Evolutionary conservation across 64 coral and sea anemone species (phyloP).

Genomic region (Orbicella faveolata): DNA sequence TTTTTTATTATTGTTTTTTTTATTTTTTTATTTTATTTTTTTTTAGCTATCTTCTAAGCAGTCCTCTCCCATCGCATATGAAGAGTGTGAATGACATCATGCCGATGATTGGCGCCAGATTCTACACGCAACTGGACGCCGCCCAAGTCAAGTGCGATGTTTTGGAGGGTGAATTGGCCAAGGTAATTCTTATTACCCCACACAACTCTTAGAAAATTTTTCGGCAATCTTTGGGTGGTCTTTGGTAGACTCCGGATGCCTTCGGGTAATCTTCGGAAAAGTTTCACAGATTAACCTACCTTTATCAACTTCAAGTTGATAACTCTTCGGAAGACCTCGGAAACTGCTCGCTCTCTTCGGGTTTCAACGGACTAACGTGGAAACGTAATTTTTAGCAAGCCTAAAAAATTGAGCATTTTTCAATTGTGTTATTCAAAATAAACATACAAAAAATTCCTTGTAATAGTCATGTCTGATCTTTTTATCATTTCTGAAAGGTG

Average conservation of each 20-base stretch:
- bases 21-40: not conserved
- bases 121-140: constrained; percentile 96
- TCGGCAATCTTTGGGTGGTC: not conserved
- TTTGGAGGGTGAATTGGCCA: constrained; percentile 93
- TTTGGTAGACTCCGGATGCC: too few relatives aligned
- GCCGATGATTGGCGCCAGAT: constrained; percentile 98
- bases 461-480: too few relatives aligned
- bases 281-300: not conserved
- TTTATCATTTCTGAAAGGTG: too few relatives aligned
- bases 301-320: too few relatives aligned
- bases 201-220: not conserved
- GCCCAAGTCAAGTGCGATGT: constrained; percentile 91
- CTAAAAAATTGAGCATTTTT: too few relatives aligned
- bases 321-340: too few relatives aligned
- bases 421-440: too few relatives aligned
- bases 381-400: too few relatives aligned
- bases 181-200: constrained; percentile 41
- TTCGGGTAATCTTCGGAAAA: not conserved
- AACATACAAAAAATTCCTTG: too few relatives aligned
- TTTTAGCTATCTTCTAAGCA: constrained; percentile 82
- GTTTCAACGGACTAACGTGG: too few relatives aligned
- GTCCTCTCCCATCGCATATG: constrained; percentile 73
- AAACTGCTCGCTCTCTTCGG: too few relatives aligned
- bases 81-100: constrained; percentile 98
- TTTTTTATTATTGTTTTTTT: not conserved